Conservation (phyloP, 2,113 vertebrate genomes). For the Nothoprocta pentlandii region DNA sequence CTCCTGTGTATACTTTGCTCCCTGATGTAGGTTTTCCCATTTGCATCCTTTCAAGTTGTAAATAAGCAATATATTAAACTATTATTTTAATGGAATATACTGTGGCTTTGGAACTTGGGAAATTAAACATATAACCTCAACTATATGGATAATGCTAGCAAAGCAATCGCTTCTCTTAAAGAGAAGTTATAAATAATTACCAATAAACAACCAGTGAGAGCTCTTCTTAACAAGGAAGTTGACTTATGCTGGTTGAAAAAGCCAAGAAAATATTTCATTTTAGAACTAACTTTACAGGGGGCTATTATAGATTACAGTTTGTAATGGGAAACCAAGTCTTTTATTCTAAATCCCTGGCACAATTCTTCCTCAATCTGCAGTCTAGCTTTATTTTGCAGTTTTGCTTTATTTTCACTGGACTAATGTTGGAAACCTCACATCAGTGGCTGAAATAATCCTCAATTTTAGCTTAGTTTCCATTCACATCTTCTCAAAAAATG, state of each 20-base stretch:
- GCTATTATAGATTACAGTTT: background rate
- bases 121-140: background rate
- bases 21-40: background rate
- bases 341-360: background rate
- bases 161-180: background rate
- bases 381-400: background rate
- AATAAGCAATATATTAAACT: background rate
- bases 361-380: background rate
- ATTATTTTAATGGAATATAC: background rate
- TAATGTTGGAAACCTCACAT: background rate
- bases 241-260: background rate
- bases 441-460: background rate
- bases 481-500: background rate
- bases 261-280: background rate
- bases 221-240: background rate
- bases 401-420: background rate
- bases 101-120: background rate
- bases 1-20: background rate
- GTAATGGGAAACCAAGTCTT: background rate
- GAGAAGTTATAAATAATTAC: background rate
- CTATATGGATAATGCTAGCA: background rate
- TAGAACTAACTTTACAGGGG: background rate
- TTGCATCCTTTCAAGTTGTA: background rate
- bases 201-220: background rate
- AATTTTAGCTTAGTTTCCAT: background rate